Percentiles rank a stretch among this genome's conserved stretches.
Conservation (phyloP, 1,140 invertebrate species). For the Diprion similis region DNA sequence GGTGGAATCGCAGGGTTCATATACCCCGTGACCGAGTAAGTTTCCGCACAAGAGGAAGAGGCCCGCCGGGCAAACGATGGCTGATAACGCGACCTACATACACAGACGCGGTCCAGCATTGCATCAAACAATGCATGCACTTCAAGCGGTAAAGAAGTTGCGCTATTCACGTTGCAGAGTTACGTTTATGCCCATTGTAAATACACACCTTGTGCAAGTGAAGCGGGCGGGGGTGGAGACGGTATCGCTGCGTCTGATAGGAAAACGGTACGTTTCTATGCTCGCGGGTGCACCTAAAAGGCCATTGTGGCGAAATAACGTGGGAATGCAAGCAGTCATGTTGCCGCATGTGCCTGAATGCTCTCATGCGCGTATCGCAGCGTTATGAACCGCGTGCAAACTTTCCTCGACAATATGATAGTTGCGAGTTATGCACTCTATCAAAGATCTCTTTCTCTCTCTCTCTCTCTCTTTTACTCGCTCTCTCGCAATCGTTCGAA, state of each 20-base stretch:
- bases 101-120: neutral
- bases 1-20: neutral
- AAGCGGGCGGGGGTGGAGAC: neutral
- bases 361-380: neutral
- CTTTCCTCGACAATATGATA: neutral
- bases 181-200: constrained; percentile 1
- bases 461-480: too few relatives aligned
- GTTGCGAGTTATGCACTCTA: neutral
- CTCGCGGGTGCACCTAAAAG: neutral
- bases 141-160: neutral
- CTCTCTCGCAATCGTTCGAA: neutral
- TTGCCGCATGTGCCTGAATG: neutral
- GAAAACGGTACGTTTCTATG: constrained; percentile 3
- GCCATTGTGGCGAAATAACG: constrained; percentile 2
- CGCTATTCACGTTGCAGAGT: neutral
- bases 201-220: neutral
- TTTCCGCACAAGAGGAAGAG: neutral
- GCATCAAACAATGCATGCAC: neutral
- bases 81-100: constrained; percentile 1
- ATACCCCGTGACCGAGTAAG: neutral
- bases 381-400: neutral
- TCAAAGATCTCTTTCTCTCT: too few relatives aligned
- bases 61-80: neutral
- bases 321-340: neutral
- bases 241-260: neutral